Evolutionary conservation across 2,888 invertebrate species (phyloP), one percentile per base, ranked within the genome.

Genomic region (Drosophila merina): DNA sequence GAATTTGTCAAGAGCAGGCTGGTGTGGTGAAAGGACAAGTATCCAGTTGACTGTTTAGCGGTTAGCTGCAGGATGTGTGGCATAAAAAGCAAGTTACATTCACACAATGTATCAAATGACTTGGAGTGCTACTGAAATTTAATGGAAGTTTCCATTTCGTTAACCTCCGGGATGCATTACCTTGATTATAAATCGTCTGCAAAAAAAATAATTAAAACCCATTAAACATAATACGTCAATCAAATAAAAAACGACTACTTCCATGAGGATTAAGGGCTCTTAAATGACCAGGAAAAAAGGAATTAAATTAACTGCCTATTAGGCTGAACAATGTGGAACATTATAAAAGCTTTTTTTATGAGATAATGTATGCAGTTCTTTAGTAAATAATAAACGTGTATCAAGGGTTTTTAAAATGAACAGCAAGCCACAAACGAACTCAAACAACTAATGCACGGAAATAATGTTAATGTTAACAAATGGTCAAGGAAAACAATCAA

Each of bases 401-500:
- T n/a, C 36, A 4, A 5, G 33, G 33, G n/a, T 36, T 36, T n/a
- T 36, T 12, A 5, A 36, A n/a, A n/a, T n/a, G 6, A 36, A 33
- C n/a, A n/a, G 4, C 40, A n/a, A 49, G 10, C 49, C 36, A 56
- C 38, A 30, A 26, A 42, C 12, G 26, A 26, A 45, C 25, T 44
- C 30, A 51, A 36, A 30, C 14, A 20, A 20, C 20, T 20, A 20
- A 20, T 20, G 20, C 33, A 31, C 58, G 72, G 60, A 69, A 71
- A 69, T 75, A 51, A 56, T 40, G 63, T 36, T 70, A 71, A 76
- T 74, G 47, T 31, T 51, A 67, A 42, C 52, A 72, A 74, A 82
- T 74, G 67, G 58, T 55, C 60, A 38, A 26, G 33, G 26, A 58
- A 57, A 70, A 52, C 44, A 58, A 28, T 36, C 40, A 72, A 76